Conservation (phyloP, 2,888 invertebrate genomes). For the Cryptophagus acutangulus region DNA sequence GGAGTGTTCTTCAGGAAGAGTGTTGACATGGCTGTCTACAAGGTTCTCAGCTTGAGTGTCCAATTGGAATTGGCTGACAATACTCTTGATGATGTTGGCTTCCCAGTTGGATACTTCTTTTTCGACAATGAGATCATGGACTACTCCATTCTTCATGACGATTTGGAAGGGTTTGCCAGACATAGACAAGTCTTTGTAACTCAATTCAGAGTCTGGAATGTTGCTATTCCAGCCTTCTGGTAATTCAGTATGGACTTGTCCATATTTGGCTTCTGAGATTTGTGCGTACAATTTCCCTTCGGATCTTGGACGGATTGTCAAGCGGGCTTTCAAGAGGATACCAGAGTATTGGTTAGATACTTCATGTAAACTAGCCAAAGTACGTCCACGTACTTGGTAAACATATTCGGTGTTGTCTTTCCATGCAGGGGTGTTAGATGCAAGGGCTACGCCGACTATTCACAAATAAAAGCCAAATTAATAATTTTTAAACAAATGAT, state of each 20-base stretch:
- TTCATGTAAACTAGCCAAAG: slow-evolving; percentile 56
- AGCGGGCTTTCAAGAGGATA: slow-evolving; percentile 52
- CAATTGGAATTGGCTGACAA: slow-evolving; percentile 64
- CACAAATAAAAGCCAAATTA: slow-evolving; percentile 18
- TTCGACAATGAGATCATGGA: slow-evolving; percentile 55
- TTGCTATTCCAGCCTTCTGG: slow-evolving; percentile 49
- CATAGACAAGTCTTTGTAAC: slow-evolving; percentile 53
- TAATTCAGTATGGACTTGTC: slow-evolving; percentile 49
- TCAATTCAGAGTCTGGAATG: slow-evolving; percentile 50
- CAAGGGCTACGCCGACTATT: slow-evolving; percentile 41
- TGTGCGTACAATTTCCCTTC: slow-evolving; percentile 48
- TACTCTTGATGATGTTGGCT: slow-evolving; percentile 65
- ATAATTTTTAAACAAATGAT: slow-evolving; percentile 17
- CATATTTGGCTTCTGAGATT: slow-evolving; percentile 52
- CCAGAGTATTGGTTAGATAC: slow-evolving; percentile 54
- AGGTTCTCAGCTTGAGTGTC: slow-evolving; percentile 51
- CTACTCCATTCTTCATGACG: slow-evolving; percentile 55
- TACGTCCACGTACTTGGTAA: slow-evolving; percentile 54
- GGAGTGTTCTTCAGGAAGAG: slow-evolving; percentile 44
- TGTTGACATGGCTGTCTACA: slow-evolving; percentile 54
- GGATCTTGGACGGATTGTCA: slow-evolving; percentile 53
- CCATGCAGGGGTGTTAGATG: slow-evolving; percentile 50
- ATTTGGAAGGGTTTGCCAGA: slow-evolving; percentile 60
- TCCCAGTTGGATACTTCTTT: slow-evolving; percentile 55
- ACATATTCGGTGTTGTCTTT: slow-evolving; percentile 55